phyloP scores from a whole-genome alignment of 1,140 invertebrate genomes.

The Hyphantria cunea region DNA sequence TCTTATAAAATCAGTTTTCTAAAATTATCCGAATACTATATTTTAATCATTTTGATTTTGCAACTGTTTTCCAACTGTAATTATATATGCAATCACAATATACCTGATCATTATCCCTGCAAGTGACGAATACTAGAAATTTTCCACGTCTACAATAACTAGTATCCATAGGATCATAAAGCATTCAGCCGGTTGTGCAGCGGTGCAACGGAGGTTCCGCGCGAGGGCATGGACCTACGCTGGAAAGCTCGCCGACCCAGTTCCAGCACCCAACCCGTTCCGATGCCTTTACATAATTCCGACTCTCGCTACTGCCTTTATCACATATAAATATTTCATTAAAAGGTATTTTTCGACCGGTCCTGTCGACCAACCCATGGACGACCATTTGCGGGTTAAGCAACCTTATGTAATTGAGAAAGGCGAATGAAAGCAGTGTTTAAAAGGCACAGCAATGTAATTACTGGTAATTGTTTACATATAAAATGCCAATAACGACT shows the following conservation, averaged over 20 bases:
- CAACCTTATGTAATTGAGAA: conserved; percentile 13
- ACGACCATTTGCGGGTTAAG: conserved; percentile 11
- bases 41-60: too few relatives aligned
- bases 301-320: conserved; percentile 42
- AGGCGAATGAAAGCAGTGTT: conserved; percentile 14
- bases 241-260: conserved; percentile 59
- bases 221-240: conserved; percentile 25
- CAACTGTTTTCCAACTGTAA: too few relatives aligned
- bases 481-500: neutral
- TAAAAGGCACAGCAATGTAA: conserved; percentile 9
- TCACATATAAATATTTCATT: conserved; percentile 22
- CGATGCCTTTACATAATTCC: conserved; percentile 56
- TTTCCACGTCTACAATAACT: neutral
- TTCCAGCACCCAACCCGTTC: conserved; percentile 49
- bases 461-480: neutral
- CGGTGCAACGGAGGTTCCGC: conserved; percentile 3
- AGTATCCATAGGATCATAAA: conserved; percentile 23
- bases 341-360: conserved; percentile 15
- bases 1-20: too few relatives aligned
- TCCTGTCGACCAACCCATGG: neutral
- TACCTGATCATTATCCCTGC: too few relatives aligned
- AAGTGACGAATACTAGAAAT: neutral
- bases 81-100: too few relatives aligned
- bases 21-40: too few relatives aligned
- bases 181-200: conserved; percentile 14